Evolutionary conservation across 2,113 vertebrate genomes (phyloP), one percentile per base, ranked within the genome.

Genomic region (Neodontobutis hainanensis): DNA sequence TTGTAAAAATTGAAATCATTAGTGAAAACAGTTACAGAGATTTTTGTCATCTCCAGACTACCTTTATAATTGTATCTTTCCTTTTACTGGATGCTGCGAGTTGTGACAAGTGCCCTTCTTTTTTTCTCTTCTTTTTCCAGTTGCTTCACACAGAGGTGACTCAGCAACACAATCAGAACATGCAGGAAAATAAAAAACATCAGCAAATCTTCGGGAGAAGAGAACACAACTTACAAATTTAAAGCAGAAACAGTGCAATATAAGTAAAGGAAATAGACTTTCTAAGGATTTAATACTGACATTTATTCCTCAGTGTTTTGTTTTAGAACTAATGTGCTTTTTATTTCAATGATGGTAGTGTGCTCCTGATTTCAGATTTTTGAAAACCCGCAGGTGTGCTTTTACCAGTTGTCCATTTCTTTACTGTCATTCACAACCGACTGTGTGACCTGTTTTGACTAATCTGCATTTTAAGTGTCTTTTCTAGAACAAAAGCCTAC

Each of bases 81-180:
- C 73, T 80, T 82, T 87, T 77, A 77, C 75, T 78, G 72, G 16
- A 52, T 59, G n/a, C 61, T 70, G 77, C 89, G 57, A 84, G 90
- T 89, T 16, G 12, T 48, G 70, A 87, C 90, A 89, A 56, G 92
- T 65, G 65, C 66, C 52, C 49, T 14, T 36, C 62, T 4, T 46
- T 11, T 64, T 66, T 53, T 50, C 43, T 70, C 55, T 64, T 11
- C 35, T 40, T 27, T 35, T 57, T 36, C 5, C 5, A 62, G 38
- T 43, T 66, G 59, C 62, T 72, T 61, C 45, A 55, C 57, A 48
- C 14, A 5, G 15, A 61, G 61, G 16, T 51, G 49, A 79, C 75
- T 75, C 56, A 66, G 34, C 47, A 19, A 55, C n/a, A 35, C 12
- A 48, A 8, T 53, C 50, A 64, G 15, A 65, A 65, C 70, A 52